Evolutionary conservation across 1,140 invertebrate genomes (phyloP), one percentile per base, ranked within the genome.

Genomic region (Bombus cullumanus): DNA sequence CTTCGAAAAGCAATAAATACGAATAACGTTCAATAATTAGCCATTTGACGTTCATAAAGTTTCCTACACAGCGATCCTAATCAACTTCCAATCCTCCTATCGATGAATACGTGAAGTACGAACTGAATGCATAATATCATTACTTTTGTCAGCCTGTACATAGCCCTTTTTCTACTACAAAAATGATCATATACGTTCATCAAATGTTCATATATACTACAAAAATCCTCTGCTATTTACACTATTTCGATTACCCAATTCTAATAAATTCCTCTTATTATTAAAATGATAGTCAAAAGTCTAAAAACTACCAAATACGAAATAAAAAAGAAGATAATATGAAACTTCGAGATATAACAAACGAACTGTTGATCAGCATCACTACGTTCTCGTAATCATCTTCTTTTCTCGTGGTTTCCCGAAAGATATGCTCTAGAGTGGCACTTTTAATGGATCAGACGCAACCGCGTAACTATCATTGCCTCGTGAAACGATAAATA

Each of bases 401-500:
- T 64, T 69, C 64, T 28, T 47, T 25, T 28, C 12, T 79, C 12
- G 0, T 59, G 13, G 4, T 71, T 34, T n/a, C 31, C 25, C 22
- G 25, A 71, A 71, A 71, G 22, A n/a, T n/a, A 12, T 12, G n/a
- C n/a, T 78, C 28, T n/a, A 66, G 43, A 64, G 15, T 39, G 25
- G 59, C 75, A 78, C 2, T 31, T 78, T 76, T 41, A 81, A 28
- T 53, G 47, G 28, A 34, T 28, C 18, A 68, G 39, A 76, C 76
- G 68, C 66, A 78, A 66, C 66, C 82, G 57, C 76, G 69, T 77
- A 71, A 80, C 57, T n/a, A 62, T 80, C 71, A n/a, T 62, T 31
- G 37, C 75, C n/a, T 71, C 68, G 69, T 68, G 81, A 39, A 82
- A 84, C 85, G 84, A 83, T 88, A 86, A 91, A 91, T 89, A 90